Evolutionary conservation across 2,113 vertebrate species (phyloP).

Genomic region (Petaurus breviceps): DNA sequence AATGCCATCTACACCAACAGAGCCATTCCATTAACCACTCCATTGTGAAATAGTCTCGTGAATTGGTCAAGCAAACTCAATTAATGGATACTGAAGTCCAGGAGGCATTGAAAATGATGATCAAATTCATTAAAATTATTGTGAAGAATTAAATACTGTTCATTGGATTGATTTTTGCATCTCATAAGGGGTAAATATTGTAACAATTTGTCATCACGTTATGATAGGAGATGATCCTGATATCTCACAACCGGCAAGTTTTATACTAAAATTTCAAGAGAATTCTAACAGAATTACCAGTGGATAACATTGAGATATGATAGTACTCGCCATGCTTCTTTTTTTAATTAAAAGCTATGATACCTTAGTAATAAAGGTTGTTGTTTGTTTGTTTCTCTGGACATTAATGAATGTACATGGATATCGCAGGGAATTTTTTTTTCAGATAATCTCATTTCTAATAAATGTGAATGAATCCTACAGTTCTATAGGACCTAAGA

Average conservation of each 20-base stretch:
- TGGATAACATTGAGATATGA: background rate
- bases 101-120: background rate
- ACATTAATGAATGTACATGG: background rate
- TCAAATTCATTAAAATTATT: background rate
- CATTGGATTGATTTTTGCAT: background rate
- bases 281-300: background rate
- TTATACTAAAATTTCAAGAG: background rate
- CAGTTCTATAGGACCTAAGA: background rate
- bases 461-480: background rate
- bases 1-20: slow-evolving; percentile 10
- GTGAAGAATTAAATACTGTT: background rate
- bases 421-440: background rate
- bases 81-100: background rate
- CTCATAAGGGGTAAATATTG: background rate
- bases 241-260: background rate
- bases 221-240: background rate
- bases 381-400: background rate
- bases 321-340: background rate
- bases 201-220: background rate
- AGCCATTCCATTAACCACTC: background rate
- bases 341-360: background rate
- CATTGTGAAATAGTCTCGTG: slow-evolving; percentile 2
- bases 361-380: background rate
- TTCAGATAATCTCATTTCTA: background rate
- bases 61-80: slow-evolving; percentile 14